Evolutionary conservation across 2,888 invertebrate genomes (phyloP).

Genomic region (Dolichomitus sp.): DNA sequence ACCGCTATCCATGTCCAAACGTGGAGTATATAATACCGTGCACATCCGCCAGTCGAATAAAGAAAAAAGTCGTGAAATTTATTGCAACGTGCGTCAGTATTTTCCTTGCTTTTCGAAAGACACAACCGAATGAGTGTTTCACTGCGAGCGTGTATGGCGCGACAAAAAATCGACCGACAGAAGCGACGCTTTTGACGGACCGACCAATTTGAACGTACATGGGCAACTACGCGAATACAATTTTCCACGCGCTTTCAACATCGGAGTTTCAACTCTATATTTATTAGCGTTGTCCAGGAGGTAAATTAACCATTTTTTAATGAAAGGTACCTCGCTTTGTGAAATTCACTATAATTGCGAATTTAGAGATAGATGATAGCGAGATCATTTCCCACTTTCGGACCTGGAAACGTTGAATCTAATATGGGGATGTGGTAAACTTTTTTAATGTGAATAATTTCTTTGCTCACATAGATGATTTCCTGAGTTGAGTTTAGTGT

Average conservation of each 20-base stretch:
- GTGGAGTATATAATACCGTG: conserved; percentile 10
- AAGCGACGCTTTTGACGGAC: conserved; percentile 31
- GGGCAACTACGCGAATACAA: background rate
- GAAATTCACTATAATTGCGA: background rate
- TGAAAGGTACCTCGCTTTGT: background rate
- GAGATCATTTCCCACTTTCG: background rate
- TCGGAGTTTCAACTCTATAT: conserved; percentile 7
- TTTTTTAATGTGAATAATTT: background rate
- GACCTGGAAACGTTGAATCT: background rate
- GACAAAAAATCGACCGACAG: conserved; percentile 18
- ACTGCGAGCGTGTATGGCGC: background rate
- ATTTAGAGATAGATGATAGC: background rate
- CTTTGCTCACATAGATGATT: too few relatives aligned
- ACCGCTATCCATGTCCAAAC: background rate
- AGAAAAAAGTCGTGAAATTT: conserved; percentile 39
- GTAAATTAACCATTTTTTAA: background rate
- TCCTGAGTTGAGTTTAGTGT: too few relatives aligned
- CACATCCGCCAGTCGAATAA: background rate
- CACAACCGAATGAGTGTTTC: conserved; percentile 7
- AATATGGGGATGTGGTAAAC: background rate
- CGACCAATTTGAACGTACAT: conserved; percentile 24
- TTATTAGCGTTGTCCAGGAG: background rate
- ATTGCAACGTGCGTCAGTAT: conserved; percentile 25
- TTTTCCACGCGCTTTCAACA: background rate
- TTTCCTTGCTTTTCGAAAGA: conserved; percentile 7